Conservation (phyloP, 2,888 invertebrate genomes). For the Dynastes maya region DNA sequence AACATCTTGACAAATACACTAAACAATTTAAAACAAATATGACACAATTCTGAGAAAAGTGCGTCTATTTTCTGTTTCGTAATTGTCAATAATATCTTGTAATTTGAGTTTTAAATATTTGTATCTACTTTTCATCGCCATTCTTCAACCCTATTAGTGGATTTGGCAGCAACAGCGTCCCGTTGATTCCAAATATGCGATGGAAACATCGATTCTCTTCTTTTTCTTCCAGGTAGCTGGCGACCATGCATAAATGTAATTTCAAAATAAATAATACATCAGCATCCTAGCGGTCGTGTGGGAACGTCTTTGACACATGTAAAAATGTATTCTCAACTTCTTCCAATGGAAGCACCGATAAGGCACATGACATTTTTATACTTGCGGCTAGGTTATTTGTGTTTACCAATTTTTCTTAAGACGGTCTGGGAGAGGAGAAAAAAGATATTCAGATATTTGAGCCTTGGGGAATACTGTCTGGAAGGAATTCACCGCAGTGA, state of each 20-base stretch:
- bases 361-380: constrained; percentile 19
- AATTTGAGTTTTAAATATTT: too few species aligned
- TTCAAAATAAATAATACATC: not conserved
- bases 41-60: too few species aligned
- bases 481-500: not conserved
- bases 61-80: too few species aligned
- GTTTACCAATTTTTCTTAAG: not conserved
- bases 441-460: constrained; percentile 14
- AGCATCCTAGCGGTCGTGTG: not conserved
- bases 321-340: not conserved
- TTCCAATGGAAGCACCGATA: not conserved
- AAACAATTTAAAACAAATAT: too few species aligned
- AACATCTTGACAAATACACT: too few species aligned
- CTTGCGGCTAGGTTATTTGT: not conserved
- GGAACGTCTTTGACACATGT: not conserved
- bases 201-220: constrained; percentile 8
- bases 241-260: not conserved
- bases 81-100: too few species aligned
- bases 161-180: not conserved
- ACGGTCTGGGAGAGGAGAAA: not conserved
- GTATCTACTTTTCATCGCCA: not conserved
- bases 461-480: not conserved
- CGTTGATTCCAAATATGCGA: not conserved
- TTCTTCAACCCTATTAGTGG: not conserved
- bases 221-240: constrained; percentile 14